These are phyloP conservation scores for Pimephales promelas DNA, from an alignment of 2,113 vertebrate species.

Conservation along the genomic window DNA sequence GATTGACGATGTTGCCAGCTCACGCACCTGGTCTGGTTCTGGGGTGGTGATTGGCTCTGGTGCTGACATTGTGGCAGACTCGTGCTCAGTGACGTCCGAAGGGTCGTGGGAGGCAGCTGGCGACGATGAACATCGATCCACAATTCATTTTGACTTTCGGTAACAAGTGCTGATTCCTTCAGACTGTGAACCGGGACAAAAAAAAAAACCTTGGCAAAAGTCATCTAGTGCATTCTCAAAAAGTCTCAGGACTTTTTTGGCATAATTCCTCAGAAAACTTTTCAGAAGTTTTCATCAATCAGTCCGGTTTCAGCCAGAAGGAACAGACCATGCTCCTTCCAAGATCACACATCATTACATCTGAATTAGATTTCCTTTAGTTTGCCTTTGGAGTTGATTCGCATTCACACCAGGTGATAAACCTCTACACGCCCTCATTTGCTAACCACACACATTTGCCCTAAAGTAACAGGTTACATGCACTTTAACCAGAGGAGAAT, in stretches of 20 bases:
- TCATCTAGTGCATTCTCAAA: too few species aligned
- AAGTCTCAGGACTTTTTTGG: neutral
- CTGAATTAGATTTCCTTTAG: slow-evolving; percentile 69
- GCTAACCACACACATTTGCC: slow-evolving; percentile 64
- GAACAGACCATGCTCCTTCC: slow-evolving; percentile 49
- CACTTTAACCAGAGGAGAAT: neutral
- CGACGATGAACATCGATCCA: too few species aligned
- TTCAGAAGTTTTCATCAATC: slow-evolving; percentile 53
- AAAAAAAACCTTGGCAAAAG: too few species aligned
- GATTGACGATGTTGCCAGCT: too few species aligned
- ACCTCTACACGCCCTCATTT: slow-evolving; percentile 67
- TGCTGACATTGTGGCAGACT: too few species aligned
- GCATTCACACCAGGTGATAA: slow-evolving; percentile 69
- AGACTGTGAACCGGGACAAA: too few species aligned
- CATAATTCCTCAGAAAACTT: neutral
- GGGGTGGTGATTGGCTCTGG: too few species aligned
- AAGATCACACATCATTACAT: slow-evolving; percentile 72
- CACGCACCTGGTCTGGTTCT: too few species aligned
- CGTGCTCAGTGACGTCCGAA: too few species aligned
- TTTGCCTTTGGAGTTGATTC: slow-evolving; percentile 62
- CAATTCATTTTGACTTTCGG: too few species aligned
- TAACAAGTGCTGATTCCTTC: too few species aligned
- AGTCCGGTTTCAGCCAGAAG: slow-evolving; percentile 58
- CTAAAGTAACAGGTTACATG: slow-evolving; percentile 7
- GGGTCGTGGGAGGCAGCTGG: too few species aligned